Conservation (phyloP, 2,113 vertebrate species). For the Pangasianodon gigas region DNA sequence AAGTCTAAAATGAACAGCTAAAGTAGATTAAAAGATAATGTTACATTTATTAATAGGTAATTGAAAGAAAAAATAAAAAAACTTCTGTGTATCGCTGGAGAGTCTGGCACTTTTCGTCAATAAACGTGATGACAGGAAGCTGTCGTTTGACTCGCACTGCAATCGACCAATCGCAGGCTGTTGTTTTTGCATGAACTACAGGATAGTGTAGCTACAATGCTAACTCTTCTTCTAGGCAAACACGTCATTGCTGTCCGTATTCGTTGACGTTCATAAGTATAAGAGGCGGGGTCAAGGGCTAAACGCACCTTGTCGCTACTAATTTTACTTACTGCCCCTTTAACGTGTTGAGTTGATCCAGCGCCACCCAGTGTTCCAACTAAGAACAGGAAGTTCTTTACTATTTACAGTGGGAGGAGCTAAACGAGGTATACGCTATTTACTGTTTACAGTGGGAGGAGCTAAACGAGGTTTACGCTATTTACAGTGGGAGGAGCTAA, state of each 20-base stretch:
- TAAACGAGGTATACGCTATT: too few relatives aligned
- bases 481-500: too few relatives aligned
- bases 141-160: background rate
- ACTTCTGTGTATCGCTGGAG: background rate
- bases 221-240: background rate
- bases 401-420: too few relatives aligned
- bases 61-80: background rate
- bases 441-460: too few relatives aligned
- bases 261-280: too few relatives aligned
- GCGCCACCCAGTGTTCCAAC: background rate
- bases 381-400: too few relatives aligned
- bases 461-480: too few relatives aligned
- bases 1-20: background rate
- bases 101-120: background rate
- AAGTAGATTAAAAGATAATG: background rate
- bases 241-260: background rate
- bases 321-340: background rate
- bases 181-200: background rate
- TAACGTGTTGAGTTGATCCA: background rate
- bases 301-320: background rate
- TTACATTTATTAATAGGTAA: background rate
- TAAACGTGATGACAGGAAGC: background rate
- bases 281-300: background rate
- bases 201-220: background rate
- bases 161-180: background rate